phyloP scores from a whole-genome alignment of 2,797 vertebrate genomes.

The Sebastes nivosus region DNA sequence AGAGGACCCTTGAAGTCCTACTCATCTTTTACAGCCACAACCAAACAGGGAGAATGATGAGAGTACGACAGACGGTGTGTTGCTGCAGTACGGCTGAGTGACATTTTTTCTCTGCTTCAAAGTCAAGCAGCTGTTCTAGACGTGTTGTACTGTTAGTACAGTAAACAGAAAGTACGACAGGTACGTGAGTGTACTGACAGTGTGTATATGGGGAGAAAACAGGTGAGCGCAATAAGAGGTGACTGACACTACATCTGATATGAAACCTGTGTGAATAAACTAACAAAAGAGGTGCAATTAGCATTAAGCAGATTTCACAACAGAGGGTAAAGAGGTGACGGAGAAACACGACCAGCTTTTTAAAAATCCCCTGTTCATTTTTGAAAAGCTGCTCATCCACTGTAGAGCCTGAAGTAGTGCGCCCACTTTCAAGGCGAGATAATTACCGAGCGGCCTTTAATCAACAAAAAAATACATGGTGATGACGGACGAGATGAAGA shows the following conservation, averaged over 20 bases:
- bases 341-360: not conserved
- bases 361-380: constrained; percentile 17
- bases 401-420: constrained; percentile 2
- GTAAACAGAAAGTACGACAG: not conserved
- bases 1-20: not conserved
- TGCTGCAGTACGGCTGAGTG: not conserved
- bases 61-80: not conserved
- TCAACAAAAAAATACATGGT: not conserved
- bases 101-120: constrained; percentile 11
- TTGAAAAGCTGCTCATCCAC: constrained; percentile 37
- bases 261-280: not conserved
- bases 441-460: constrained; percentile 4
- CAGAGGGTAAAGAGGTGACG: not conserved
- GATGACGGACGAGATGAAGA: not conserved
- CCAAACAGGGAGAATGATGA: not conserved
- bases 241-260: not conserved
- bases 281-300: not conserved
- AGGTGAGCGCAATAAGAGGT: not conserved
- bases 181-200: not conserved
- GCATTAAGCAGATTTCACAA: not conserved
- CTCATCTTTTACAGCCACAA: not conserved
- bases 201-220: not conserved
- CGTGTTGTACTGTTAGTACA: not conserved
- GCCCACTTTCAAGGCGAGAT: constrained; percentile 16
- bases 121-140: not conserved